Percentiles rank a stretch among this genome's conserved stretches.
phyloP scores from a whole-genome alignment of 2,888 invertebrate genomes.

The Drosophila niveifrons region DNA sequence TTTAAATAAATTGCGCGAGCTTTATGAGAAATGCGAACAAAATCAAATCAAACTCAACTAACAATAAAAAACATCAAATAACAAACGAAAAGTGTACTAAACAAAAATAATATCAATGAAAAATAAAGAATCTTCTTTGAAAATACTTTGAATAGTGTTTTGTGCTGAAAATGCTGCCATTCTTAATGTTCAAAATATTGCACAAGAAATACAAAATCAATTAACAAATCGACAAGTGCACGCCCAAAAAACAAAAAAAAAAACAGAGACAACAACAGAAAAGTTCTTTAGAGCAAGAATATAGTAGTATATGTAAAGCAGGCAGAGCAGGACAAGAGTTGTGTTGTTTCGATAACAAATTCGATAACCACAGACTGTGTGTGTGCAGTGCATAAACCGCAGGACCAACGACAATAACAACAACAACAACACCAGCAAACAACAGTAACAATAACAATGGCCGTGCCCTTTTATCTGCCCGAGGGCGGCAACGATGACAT shows the following conservation, averaged over 20 bases:
- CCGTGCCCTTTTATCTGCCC: slow-evolving; percentile 85
- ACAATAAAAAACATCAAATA: too few relatives aligned
- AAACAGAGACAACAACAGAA: slow-evolving; percentile 30
- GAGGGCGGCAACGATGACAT: slow-evolving; percentile 84
- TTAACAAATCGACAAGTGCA: slow-evolving; percentile 70
- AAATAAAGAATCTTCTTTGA: slow-evolving; percentile 10
- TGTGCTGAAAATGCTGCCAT: slow-evolving; percentile 69
- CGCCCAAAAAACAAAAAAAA: slow-evolving; percentile 39
- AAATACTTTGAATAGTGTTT: slow-evolving; percentile 53
- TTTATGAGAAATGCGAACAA: slow-evolving; percentile 72
- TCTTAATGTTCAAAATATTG: slow-evolving; percentile 73
- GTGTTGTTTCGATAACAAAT: slow-evolving; percentile 16
- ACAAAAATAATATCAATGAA: slow-evolving; percentile 23
- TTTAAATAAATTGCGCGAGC: slow-evolving; percentile 68
- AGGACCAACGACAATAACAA: slow-evolving; percentile 23
- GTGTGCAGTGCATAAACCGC: slow-evolving; percentile 1
- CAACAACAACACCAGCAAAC: slow-evolving; percentile 12
- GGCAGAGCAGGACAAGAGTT: slow-evolving; percentile 40
- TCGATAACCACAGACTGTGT: slow-evolving; percentile 13
- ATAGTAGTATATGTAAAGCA: neutral
- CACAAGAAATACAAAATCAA: slow-evolving; percentile 78
- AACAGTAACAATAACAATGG: slow-evolving; percentile 75
- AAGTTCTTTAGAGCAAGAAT: neutral
- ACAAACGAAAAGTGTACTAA: slow-evolving; percentile 21
- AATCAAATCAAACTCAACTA: slow-evolving; percentile 30